These are phyloP conservation scores for Vombatus ursinus DNA, from an alignment of 2,113 vertebrate species.

Conservation along the genomic window DNA sequence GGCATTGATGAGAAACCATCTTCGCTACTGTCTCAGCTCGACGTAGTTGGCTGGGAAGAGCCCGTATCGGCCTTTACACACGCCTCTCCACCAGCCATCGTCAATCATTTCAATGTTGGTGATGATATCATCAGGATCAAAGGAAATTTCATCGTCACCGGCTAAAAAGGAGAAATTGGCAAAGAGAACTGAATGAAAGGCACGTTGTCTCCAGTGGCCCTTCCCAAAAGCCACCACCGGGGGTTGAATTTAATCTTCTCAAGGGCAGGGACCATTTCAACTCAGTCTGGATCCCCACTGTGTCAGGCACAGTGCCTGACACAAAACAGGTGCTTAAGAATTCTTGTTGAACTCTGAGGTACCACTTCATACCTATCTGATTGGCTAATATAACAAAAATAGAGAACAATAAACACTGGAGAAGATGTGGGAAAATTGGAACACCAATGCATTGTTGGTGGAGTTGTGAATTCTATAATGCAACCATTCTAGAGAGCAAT, in stretches of 20 bases:
- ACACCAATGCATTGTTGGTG: too few relatives aligned
- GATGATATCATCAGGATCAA: constrained; percentile 98
- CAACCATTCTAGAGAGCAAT: too few relatives aligned
- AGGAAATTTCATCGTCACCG: constrained; percentile 97
- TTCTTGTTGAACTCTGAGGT: too few relatives aligned
- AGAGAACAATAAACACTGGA: too few relatives aligned
- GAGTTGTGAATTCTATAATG: too few relatives aligned
- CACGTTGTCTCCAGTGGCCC: background rate
- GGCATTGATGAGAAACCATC: constrained; percentile 43
- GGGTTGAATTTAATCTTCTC: background rate
- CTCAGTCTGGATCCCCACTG: background rate
- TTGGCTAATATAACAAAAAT: too few relatives aligned
- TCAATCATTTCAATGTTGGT: constrained; percentile 99
- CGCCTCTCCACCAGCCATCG: constrained; percentile 97
- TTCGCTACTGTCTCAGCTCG: constrained; percentile 90
- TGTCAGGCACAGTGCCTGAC: too few relatives aligned
- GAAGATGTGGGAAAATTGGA: too few relatives aligned
- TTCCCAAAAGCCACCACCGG: background rate
- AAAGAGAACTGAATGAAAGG: background rate
- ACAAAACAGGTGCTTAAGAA: too few relatives aligned
- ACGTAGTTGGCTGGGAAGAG: constrained; percentile 98
- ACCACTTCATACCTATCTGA: too few relatives aligned
- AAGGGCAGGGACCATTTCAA: background rate
- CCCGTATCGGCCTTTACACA: constrained; percentile 93
- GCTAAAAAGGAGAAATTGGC: constrained; percentile 80